A percentile compares a stretch with the other conserved stretches of the same genome.
Evolutionary conservation across 2,113 vertebrate species (phyloP).

Genomic region (Globicephala melas): DNA sequence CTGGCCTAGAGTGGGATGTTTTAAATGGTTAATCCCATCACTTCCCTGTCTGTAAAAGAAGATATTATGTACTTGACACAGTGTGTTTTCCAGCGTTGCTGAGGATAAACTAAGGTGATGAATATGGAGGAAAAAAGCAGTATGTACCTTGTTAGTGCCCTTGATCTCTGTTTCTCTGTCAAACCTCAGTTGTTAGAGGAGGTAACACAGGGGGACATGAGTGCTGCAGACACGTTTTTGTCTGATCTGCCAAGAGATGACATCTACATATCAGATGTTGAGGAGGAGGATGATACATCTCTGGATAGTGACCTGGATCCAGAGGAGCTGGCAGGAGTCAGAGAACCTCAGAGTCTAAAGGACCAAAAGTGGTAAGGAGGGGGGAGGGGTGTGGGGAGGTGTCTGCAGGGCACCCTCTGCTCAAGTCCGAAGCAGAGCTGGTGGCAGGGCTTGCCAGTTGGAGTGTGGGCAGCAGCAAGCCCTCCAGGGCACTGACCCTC

Average conservation of each 20-base stretch:
- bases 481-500: neutral
- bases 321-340: slow-evolving; percentile 88
- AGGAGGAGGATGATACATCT: slow-evolving; percentile 81
- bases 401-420: neutral
- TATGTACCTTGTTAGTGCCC: neutral
- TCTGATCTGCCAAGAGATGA: slow-evolving; percentile 80
- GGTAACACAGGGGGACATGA: slow-evolving; percentile 92
- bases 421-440: neutral
- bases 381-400: neutral
- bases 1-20: neutral
- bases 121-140: neutral
- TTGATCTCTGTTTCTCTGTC: neutral
- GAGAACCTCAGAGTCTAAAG: slow-evolving; percentile 73
- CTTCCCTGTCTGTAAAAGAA: neutral
- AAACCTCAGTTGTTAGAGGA: slow-evolving; percentile 84
- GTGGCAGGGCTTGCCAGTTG: neutral
- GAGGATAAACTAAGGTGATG: neutral
- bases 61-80: neutral
- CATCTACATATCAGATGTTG: slow-evolving; percentile 87
- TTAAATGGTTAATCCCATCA: neutral
- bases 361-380: slow-evolving; percentile 62
- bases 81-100: neutral
- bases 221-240: slow-evolving; percentile 84
- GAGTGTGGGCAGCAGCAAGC: neutral
- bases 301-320: slow-evolving; percentile 93